phyloP scores from a whole-genome alignment of 2,113 vertebrate species.

The Brachyhypopomus gauderio region DNA sequence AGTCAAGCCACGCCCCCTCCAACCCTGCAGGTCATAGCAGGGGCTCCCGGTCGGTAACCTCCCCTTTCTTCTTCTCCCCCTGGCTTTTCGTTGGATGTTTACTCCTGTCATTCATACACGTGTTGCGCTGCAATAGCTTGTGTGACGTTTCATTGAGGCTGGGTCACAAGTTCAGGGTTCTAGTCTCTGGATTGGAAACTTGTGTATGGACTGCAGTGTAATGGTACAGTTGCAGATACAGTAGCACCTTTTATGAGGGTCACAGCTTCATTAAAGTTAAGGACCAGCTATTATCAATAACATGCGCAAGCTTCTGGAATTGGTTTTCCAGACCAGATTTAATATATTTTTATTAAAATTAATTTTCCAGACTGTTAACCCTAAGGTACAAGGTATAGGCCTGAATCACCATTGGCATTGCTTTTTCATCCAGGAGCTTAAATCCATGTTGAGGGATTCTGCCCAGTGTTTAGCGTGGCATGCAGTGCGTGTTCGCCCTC shows the following conservation, averaged over 20 bases:
- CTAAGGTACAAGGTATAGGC: not conserved
- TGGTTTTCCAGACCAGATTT: too few relatives aligned
- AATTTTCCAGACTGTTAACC: too few relatives aligned
- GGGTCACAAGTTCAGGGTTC: not conserved
- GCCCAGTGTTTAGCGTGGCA: not conserved
- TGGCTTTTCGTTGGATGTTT: slow-evolving; percentile 71
- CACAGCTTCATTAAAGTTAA: not conserved
- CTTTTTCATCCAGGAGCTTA: not conserved
- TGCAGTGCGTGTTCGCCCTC: slow-evolving; percentile 42
- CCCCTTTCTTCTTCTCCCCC: slow-evolving; percentile 62
- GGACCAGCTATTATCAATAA: not conserved
- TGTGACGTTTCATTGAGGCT: not conserved
- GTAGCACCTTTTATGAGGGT: not conserved
- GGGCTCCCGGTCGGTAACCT: slow-evolving; percentile 97
- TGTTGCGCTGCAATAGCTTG: slow-evolving; percentile 4
- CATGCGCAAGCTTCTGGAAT: too few relatives aligned
- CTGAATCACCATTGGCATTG: not conserved
- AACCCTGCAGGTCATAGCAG: slow-evolving; percentile 88
- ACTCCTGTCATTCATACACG: slow-evolving; percentile 56
- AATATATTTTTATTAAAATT: too few relatives aligned
- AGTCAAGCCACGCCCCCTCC: slow-evolving; percentile 74
- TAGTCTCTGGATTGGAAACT: not conserved
- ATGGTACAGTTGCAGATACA: not conserved
- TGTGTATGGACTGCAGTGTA: not conserved
- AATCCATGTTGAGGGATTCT: not conserved